Conservation (phyloP, 1,140 invertebrate species). For the Drosophila subpulchrella region DNA sequence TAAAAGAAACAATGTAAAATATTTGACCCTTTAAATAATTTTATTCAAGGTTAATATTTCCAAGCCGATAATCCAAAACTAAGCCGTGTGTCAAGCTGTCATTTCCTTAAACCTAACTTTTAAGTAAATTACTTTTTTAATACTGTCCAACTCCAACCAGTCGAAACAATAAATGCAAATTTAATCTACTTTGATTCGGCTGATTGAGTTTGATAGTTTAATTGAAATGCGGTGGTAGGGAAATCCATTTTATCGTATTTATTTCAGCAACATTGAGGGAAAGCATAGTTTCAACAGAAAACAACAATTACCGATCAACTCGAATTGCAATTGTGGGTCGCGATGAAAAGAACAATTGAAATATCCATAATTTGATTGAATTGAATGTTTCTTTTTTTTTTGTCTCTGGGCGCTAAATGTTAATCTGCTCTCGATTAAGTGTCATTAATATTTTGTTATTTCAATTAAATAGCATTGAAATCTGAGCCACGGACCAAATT, state of each 20-base stretch:
- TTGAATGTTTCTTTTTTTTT: slow-evolving; percentile 1
- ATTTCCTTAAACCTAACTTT: slow-evolving; percentile 1
- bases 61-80: background rate
- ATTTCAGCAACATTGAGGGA: background rate
- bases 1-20: background rate
- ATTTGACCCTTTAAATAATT: background rate
- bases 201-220: slow-evolving; percentile 73
- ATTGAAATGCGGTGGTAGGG: slow-evolving; percentile 59
- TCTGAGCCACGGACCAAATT: slow-evolving; percentile 42
- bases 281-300: slow-evolving; percentile 28
- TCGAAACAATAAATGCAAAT: slow-evolving; percentile 23
- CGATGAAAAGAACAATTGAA: slow-evolving; percentile 33
- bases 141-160: slow-evolving; percentile 1
- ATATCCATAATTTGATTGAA: slow-evolving; percentile 39
- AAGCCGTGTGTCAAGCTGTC: background rate
- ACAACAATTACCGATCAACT: slow-evolving; percentile 34
- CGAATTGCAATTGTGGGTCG: background rate
- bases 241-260: slow-evolving; percentile 47
- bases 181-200: slow-evolving; percentile 62
- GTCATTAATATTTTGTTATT: slow-evolving; percentile 53
- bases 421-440: slow-evolving; percentile 51
- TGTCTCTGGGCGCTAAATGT: slow-evolving; percentile 30
- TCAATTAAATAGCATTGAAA: slow-evolving; percentile 62
- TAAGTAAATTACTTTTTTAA: slow-evolving; percentile 21
- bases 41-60: background rate